Percentiles rank a stretch among this genome's conserved stretches.
These are phyloP conservation scores for Tachina fera DNA, from an alignment of 2,888 invertebrate genomes.

Conservation along the genomic window DNA sequence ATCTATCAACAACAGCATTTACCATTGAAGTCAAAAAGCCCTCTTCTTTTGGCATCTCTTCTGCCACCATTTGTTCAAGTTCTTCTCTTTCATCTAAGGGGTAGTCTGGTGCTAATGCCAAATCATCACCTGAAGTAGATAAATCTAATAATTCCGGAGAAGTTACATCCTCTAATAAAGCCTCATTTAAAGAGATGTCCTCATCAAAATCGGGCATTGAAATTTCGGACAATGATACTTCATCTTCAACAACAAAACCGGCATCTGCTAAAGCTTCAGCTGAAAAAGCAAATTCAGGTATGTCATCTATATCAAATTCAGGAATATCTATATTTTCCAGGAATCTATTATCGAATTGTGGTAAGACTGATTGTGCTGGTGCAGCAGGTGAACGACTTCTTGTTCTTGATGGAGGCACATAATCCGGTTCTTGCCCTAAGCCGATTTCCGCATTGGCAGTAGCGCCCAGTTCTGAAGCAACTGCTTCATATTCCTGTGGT, in stretches of 20 bases:
- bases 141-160: constrained; percentile 49
- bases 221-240: constrained; percentile 14
- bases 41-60: constrained; percentile 1
- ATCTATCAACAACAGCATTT: constrained; percentile 37
- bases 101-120: constrained; percentile 45
- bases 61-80: not conserved
- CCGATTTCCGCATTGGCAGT: not conserved
- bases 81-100: not conserved
- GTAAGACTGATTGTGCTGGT: not conserved
- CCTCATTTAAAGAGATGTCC: constrained; percentile 45
- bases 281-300: constrained; percentile 34
- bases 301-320: constrained; percentile 32
- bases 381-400: not conserved
- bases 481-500: constrained; percentile 71
- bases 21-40: constrained; percentile 54
- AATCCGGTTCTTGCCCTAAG: not conserved
- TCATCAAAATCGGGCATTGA: constrained; percentile 43
- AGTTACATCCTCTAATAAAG: constrained; percentile 35
- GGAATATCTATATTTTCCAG: constrained; percentile 19
- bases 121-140: constrained; percentile 34
- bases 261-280: constrained; percentile 28
- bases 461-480: too few species aligned
- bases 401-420: not conserved
- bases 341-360: constrained; percentile 12
- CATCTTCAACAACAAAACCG: constrained; percentile 19